phyloP scores from a whole-genome alignment of 2,797 vertebrate species.

The Buceros bicornis region DNA sequence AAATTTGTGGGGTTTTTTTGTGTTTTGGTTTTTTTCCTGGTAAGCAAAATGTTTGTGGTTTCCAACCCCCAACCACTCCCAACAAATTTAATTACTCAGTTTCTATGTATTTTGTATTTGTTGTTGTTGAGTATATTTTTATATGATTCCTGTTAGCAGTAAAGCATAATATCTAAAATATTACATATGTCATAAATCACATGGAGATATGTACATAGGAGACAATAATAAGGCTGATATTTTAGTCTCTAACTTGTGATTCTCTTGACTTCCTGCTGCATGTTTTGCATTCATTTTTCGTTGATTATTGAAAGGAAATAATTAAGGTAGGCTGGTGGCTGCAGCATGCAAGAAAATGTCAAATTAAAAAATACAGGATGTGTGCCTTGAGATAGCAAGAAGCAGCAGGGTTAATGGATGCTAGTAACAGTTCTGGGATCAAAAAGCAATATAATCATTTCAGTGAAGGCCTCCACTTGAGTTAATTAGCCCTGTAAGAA shows the following conservation, averaged over 20 bases:
- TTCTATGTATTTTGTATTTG: not conserved
- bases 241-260: not conserved
- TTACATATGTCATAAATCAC: not conserved
- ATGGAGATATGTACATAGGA: not conserved
- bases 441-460: not conserved
- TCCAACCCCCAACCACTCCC: no score
- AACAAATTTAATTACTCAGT: not conserved
- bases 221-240: not conserved
- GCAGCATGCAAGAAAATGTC: not conserved
- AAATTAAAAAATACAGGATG: not conserved
- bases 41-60: not conserved
- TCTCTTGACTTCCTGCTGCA: not conserved
- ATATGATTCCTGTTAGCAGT: not conserved
- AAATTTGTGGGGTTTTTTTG: not conserved
- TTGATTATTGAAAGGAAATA: not conserved
- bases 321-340: not conserved
- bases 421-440: not conserved
- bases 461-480: not conserved
- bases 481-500: not conserved
- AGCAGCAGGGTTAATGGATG: not conserved
- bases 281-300: not conserved
- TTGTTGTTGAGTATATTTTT: not conserved
- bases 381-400: not conserved
- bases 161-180: not conserved
- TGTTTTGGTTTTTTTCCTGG: not conserved